Conservation (phyloP, 2,888 invertebrate genomes). For the Phorcus lineatus region DNA sequence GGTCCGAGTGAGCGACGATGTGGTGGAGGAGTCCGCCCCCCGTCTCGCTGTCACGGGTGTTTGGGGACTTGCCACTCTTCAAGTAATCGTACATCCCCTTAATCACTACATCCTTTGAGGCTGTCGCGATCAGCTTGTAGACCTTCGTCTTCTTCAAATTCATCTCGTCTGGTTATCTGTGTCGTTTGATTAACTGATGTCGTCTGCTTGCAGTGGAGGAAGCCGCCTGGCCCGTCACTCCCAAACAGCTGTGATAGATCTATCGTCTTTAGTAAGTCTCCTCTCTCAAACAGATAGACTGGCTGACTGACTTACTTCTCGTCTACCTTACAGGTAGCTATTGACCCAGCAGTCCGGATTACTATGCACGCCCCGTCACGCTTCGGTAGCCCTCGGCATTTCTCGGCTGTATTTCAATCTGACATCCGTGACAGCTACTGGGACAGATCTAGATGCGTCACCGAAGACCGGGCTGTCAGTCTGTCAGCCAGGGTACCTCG, state of each 20-base stretch:
- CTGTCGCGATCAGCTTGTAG: conserved; percentile 76
- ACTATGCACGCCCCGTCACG: neutral
- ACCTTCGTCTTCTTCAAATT: conserved; percentile 60
- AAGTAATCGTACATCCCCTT: conserved; percentile 58
- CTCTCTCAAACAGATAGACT: too few species aligned
- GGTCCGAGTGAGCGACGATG: conserved; percentile 58
- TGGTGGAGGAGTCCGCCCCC: conserved; percentile 65
- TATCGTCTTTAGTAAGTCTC: too few species aligned
- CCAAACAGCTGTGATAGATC: too few species aligned
- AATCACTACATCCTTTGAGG: conserved; percentile 55
- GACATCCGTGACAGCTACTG: too few species aligned
- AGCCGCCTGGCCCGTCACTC: too few species aligned
- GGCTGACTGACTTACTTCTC: too few species aligned
- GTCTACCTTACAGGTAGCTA: too few species aligned
- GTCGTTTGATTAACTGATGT: neutral
- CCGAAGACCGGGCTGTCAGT: too few species aligned
- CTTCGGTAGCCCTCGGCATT: conserved; percentile 14
- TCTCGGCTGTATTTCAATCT: neutral
- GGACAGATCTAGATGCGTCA: too few species aligned
- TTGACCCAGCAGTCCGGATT: too few species aligned
- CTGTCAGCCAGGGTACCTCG: too few species aligned
- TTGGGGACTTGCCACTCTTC: conserved; percentile 64
- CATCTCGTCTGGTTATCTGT: conserved; percentile 37
- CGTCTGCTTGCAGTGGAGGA: neutral
- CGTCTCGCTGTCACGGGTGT: conserved; percentile 56